Evolutionary conservation across 2,113 vertebrate genomes (phyloP), one percentile per base, ranked within the genome.

Genomic region (Carassius carassius): DNA sequence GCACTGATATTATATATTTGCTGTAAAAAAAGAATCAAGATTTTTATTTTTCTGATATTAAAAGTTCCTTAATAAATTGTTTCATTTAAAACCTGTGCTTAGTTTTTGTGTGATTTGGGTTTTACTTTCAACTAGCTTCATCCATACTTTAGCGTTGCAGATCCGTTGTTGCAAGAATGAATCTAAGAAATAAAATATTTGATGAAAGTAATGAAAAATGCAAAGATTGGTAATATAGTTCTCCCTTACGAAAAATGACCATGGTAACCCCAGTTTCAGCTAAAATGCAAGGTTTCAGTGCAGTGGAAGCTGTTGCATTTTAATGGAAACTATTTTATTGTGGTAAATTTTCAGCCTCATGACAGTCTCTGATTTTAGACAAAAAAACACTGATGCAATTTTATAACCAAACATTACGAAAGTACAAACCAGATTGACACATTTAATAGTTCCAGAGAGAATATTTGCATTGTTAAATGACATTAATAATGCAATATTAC

Each of bases 1-100:
- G 96, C 97, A 98, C 96, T 98, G 97, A 98, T 98, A 97, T 95
- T 97, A 97, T 99, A 98, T 99, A 98, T 99, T 98, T 98, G 96
- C 96, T 97, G 96, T 98, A 97, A 97, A 98, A 98, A 96, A 77
- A 44, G 97, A 97, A 96, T 97, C 96, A 97, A 99, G 97, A 98
- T 97, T 96, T 99, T 97, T 99, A 99, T 98, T 99, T 98, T 99
- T 98, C 95, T 98, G 97, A 97, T 98, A 97, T 97, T 98, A 97
- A 75, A 97, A 96, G 95, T 97, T 97, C 96, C 96, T 97, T 98
- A 98, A 97, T 98, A 97, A 99, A 97, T 96, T 97, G 98, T 97
- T 98, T 96, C 95, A 95, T 97, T 96, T 96, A 91, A 93, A 92
- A 91, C 21, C n/a, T 10, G 73, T 47, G 44, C 6, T 65, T 41